A percentile compares a stretch with the other conserved stretches of the same genome.
phyloP scores from a whole-genome alignment of 2,888 invertebrate genomes.

The Drosophila ustulata region DNA sequence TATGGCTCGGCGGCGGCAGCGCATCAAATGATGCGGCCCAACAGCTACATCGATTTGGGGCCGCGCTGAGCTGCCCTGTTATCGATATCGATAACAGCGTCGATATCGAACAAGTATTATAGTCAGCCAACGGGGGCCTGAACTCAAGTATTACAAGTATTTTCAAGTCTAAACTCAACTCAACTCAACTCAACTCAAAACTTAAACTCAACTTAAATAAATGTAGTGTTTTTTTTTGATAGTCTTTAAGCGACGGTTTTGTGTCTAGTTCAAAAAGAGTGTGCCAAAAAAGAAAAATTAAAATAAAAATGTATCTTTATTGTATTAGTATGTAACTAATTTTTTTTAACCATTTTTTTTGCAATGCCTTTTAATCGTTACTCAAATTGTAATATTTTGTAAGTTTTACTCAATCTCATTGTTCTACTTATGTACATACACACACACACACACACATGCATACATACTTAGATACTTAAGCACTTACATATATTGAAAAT shows the following conservation, averaged over 20 bases:
- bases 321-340: conserved; percentile 47
- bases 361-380: conserved; percentile 40
- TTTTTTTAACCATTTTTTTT: conserved; percentile 30
- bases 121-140: conserved; percentile 41
- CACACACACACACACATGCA: conserved; percentile 5
- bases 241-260: conserved; percentile 44
- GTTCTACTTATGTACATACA: conserved; percentile 46
- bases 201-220: conserved; percentile 8
- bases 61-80: conserved; percentile 73
- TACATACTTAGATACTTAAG: not conserved
- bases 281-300: conserved; percentile 42
- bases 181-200: conserved; percentile 27
- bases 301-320: conserved; percentile 28
- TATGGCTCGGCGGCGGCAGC: conserved; percentile 78
- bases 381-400: conserved; percentile 39
- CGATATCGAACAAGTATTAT: conserved; percentile 16
- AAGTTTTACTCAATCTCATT: conserved; percentile 24
- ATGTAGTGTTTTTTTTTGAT: conserved; percentile 30
- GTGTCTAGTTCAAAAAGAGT: conserved; percentile 56
- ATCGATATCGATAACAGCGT: not conserved
- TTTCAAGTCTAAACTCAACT: conserved; percentile 39
- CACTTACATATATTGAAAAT: conserved; percentile 19
- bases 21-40: conserved; percentile 83
- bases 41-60: conserved; percentile 84
- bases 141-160: conserved; percentile 74